A percentile compares a stretch with the other conserved stretches of the same genome.
Conservation (phyloP, 1,140 invertebrate genomes). For the Sinella curviseta region DNA sequence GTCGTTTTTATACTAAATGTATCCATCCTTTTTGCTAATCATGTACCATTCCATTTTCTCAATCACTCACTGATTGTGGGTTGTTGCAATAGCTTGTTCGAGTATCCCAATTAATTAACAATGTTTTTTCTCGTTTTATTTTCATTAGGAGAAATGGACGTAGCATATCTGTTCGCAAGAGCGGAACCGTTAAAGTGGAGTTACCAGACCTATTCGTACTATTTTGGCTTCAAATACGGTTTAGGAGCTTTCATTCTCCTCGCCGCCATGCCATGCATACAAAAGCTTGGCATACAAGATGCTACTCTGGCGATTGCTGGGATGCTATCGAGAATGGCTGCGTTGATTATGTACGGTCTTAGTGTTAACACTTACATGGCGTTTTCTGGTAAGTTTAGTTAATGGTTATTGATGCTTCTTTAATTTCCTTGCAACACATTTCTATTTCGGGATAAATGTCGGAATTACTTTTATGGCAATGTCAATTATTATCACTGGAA, state of each 20-base stretch:
- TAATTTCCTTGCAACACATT: slow-evolving; percentile 3
- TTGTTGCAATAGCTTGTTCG: not conserved
- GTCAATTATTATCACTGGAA: too few species aligned
- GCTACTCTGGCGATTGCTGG: slow-evolving; percentile 53
- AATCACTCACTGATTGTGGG: too few species aligned
- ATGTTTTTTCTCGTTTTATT: slow-evolving; percentile 30
- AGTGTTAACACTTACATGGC: slow-evolving; percentile 51
- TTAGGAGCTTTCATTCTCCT: slow-evolving; percentile 54
- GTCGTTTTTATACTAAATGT: too few species aligned
- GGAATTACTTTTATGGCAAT: too few species aligned
- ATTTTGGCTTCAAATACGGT: slow-evolving; percentile 55
- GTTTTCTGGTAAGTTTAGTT: slow-evolving; percentile 53
- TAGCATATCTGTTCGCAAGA: slow-evolving; percentile 54
- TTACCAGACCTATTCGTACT: slow-evolving; percentile 55
- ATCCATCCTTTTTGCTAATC: too few species aligned
- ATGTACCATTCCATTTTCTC: too few species aligned
- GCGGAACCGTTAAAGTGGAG: slow-evolving; percentile 54
- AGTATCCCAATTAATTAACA: not conserved
- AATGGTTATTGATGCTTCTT: not conserved
- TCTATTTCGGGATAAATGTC: too few species aligned
- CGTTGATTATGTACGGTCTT: slow-evolving; percentile 53
- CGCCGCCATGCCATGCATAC: slow-evolving; percentile 51
- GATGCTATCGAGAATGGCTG: slow-evolving; percentile 53
- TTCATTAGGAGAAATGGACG: slow-evolving; percentile 54
- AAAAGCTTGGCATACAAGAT: slow-evolving; percentile 49